Conservation (phyloP, 1,140 invertebrate species). For the Pseudomyrmex sp. region DNA sequence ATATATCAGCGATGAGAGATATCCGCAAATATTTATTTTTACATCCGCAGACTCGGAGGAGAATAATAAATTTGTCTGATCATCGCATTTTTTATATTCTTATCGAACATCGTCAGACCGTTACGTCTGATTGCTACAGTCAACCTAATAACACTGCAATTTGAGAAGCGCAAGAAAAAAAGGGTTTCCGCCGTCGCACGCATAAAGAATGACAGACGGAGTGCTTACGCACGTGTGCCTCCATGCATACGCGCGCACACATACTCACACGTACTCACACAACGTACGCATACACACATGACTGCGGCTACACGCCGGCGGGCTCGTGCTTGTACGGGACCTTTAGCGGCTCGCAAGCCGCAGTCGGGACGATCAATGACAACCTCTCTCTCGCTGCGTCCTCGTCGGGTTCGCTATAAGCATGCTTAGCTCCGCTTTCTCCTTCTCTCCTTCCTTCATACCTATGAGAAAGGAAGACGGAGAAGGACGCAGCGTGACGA, state of each 20-base stretch:
- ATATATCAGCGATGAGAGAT: background rate
- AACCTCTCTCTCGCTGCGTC: conserved; percentile 74
- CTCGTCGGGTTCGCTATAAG: conserved; percentile 63
- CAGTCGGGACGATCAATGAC: conserved; percentile 85
- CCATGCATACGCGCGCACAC: conserved; percentile 14
- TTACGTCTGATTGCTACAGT: conserved; percentile 14
- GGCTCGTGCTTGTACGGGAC: conserved; percentile 84
- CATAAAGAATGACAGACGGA: conserved; percentile 25
- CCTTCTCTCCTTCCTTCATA: conserved; percentile 45
- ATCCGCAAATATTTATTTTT: background rate
- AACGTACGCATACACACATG: conserved; percentile 68
- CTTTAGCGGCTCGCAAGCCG: conserved; percentile 83
- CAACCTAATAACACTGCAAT: conserved; percentile 53
- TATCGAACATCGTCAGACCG: conserved; percentile 20
- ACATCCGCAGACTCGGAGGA: background rate
- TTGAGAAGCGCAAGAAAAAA: conserved; percentile 41
- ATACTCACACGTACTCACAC: conserved; percentile 50
- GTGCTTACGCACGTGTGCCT: conserved; percentile 46
- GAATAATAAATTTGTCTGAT: background rate
- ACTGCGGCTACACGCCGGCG: conserved; percentile 74
- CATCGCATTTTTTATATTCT: conserved; percentile 24
- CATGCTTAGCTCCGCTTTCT: conserved; percentile 69
- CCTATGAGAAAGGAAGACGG: background rate
- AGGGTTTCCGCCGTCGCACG: conserved; percentile 47
- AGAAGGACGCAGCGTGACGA: background rate